Evolutionary conservation across 64 coral and sea anemone genomes (phyloP), one percentile per base, ranked within the genome.

Genomic region (Stichodactyla helianthus): DNA sequence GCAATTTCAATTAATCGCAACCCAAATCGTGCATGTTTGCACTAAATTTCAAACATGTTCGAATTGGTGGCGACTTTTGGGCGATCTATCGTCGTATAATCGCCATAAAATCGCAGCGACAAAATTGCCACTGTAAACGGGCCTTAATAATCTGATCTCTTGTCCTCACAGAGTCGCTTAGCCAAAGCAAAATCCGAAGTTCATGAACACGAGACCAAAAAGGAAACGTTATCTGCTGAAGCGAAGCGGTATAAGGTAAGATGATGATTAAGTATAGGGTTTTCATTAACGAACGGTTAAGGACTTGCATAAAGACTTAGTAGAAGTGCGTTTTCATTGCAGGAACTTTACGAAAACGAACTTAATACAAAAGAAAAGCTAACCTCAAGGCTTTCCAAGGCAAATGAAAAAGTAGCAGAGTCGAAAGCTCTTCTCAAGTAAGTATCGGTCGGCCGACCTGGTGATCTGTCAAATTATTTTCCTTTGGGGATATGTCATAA

Each of bases 361-460:
- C 65, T 95, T 50, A 95, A 95, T 55, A 84, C 88, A 6, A 95
- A 95, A 68, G 88, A 95, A 50, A 95, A 92, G 60, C 88, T 95
- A 35, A 80, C 90, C 6, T 93, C 83, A 79, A 86, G 91, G 50
- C 85, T 95, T 25, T 83, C 80, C 18, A 92, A 83, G 77, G 94
- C 94, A 20, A 95, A 90, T 15, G 94, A 95, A 77, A 95, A 89
- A 51, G 80, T 95, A 50, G 91, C 84, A 6, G 94, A 95, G 58
- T 96, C 94, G 0, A 89, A 96, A 56, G 94, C 94, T 8, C 25
- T 96, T 20, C 54, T 96, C 7, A 96, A 96, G 94, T 96, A 85
- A 90, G 94, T 84, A 22, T 65, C 0, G 35, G 35, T 44, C 35
- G 0, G 35, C 35, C 35, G 35, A 3, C 35, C 35, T 44, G 35